Conservation (phyloP, 2,113 vertebrate genomes). For the Alligator sinensis region DNA sequence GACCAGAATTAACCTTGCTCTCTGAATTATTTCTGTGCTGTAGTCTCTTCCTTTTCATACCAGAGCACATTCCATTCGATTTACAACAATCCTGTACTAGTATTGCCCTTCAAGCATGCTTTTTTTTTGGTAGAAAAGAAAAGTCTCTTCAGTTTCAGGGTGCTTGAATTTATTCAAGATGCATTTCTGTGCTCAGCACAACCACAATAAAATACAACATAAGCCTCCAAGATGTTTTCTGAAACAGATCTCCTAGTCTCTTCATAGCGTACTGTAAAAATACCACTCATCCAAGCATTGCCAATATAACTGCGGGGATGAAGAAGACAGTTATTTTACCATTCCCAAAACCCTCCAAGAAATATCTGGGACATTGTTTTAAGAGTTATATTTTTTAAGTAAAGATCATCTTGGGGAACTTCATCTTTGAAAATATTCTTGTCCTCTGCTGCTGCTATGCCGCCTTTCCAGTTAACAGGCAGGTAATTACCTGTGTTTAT, state of each 20-base stretch:
- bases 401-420: background rate
- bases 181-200: background rate
- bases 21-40: background rate
- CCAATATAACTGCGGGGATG: background rate
- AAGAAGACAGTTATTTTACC: background rate
- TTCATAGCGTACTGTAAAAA: background rate
- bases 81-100: background rate
- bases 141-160: background rate
- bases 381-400: background rate
- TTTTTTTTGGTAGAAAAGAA: background rate
- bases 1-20: background rate
- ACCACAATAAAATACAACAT: background rate
- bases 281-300: background rate
- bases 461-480: background rate
- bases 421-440: background rate
- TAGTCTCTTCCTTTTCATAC: background rate
- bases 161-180: background rate
- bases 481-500: background rate
- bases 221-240: background rate
- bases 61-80: background rate
- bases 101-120: no score
- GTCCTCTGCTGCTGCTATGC: background rate
- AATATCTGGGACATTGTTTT: no score
- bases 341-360: background rate
- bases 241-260: background rate